These are phyloP conservation scores for Stichopus horrens DNA, from an alignment of 53 echinoderm and acorn worm genomes.

Conservation along the genomic window DNA sequence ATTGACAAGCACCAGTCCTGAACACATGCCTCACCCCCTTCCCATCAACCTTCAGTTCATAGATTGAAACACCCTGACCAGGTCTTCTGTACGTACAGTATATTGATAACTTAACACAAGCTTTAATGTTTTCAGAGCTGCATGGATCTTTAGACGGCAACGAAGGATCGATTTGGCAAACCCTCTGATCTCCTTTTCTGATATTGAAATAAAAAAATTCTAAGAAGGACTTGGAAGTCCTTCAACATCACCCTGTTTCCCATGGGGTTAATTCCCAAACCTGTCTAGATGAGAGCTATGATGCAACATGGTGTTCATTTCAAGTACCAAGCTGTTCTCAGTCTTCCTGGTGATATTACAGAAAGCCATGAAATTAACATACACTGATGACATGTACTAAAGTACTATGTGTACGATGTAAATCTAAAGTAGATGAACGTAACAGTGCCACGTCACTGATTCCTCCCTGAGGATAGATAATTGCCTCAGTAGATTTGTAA, in stretches of 20 bases:
- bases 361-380: constrained; percentile 7
- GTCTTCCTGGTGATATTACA: neutral
- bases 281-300: neutral
- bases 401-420: too few relatives aligned
- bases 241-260: neutral
- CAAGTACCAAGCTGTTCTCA: constrained; percentile 24
- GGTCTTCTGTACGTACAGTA: too few relatives aligned
- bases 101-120: too few relatives aligned
- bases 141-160: neutral
- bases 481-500: neutral
- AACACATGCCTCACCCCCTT: too few relatives aligned
- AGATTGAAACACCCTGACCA: too few relatives aligned
- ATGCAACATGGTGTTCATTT: constrained; percentile 27
- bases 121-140: too few relatives aligned
- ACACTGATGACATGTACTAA: neutral
- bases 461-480: neutral
- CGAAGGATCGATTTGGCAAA: neutral
- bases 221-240: constrained; percentile 18
- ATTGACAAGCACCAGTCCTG: too few relatives aligned
- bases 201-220: neutral
- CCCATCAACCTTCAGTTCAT: too few relatives aligned
- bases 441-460: constrained; percentile 13
- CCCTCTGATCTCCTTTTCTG: constrained; percentile 6
- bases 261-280: neutral
- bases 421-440: neutral